Percentiles rank a stretch among this genome's conserved stretches.
These are phyloP conservation scores for Odontothrips loti DNA, from an alignment of 2,888 invertebrate genomes.

Conservation along the genomic window DNA sequence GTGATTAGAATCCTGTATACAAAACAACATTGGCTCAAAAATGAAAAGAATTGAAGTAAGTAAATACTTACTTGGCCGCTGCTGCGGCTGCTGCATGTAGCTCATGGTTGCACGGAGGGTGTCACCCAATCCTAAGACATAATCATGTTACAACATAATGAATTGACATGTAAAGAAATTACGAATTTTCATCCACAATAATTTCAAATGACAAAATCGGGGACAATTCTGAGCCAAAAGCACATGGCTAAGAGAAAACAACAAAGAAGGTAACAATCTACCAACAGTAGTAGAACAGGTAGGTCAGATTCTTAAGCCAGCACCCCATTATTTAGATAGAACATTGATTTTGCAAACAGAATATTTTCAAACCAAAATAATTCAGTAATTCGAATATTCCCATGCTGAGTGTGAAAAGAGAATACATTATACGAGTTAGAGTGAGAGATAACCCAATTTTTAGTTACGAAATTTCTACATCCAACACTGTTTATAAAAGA, in stretches of 20 bases:
- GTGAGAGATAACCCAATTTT: too few species aligned
- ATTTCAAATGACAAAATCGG: slow-evolving; percentile 15
- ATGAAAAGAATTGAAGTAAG: slow-evolving; percentile 34
- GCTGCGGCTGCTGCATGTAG: slow-evolving; percentile 77
- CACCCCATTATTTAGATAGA: not conserved
- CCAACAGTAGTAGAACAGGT: not conserved
- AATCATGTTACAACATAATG: not conserved
- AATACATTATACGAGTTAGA: too few species aligned
- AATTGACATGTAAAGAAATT: not conserved
- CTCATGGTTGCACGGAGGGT: slow-evolving; percentile 58
- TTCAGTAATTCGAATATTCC: not conserved
- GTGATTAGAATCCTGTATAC: slow-evolving; percentile 21
- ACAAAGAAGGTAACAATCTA: not conserved
- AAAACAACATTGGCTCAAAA: slow-evolving; percentile 22
- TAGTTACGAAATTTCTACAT: too few species aligned
- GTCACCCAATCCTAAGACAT: slow-evolving; percentile 38
- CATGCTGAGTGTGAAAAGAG: too few species aligned
- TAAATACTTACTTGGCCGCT: slow-evolving; percentile 71
- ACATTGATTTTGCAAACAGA: not conserved
- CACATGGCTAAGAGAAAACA: too few species aligned
- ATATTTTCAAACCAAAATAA: not conserved
- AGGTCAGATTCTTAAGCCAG: too few species aligned
- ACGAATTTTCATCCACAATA: not conserved
- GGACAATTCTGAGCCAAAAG: not conserved
- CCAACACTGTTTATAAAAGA: too few species aligned